Conservation (phyloP, 2,113 vertebrate genomes). For the Pica pica region DNA sequence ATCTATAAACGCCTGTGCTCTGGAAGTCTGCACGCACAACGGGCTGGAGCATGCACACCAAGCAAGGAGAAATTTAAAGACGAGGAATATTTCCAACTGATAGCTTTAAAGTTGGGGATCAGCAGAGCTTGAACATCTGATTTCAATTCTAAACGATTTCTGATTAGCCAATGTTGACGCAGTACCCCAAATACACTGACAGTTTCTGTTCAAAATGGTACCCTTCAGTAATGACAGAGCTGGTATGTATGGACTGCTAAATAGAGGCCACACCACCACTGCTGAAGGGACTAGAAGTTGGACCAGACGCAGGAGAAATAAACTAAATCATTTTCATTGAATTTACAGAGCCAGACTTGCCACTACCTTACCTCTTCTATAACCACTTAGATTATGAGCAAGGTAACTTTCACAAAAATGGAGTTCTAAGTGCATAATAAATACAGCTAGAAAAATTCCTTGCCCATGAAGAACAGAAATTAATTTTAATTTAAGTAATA, state of each 20-base stretch:
- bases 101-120: neutral
- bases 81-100: neutral
- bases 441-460: neutral
- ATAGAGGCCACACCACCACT: neutral
- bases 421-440: conserved; percentile 7
- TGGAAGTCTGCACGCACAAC: neutral
- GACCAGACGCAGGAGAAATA: conserved; percentile 5
- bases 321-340: neutral
- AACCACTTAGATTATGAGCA: neutral
- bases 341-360: neutral
- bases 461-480: neutral
- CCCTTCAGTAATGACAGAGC: neutral
- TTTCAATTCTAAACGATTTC: neutral
- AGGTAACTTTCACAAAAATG: neutral
- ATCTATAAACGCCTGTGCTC: neutral
- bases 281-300: neutral
- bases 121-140: neutral
- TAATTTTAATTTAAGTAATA: conserved; percentile 21
- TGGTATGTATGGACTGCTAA: neutral
- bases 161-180: neutral
- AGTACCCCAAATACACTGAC: neutral
- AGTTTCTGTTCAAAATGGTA: neutral
- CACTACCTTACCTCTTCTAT: neutral
- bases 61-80: neutral
- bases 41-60: fast-evolving